These are phyloP conservation scores for Mellivora capensis DNA, from an alignment of 2,113 vertebrate species.

Conservation along the genomic window DNA sequence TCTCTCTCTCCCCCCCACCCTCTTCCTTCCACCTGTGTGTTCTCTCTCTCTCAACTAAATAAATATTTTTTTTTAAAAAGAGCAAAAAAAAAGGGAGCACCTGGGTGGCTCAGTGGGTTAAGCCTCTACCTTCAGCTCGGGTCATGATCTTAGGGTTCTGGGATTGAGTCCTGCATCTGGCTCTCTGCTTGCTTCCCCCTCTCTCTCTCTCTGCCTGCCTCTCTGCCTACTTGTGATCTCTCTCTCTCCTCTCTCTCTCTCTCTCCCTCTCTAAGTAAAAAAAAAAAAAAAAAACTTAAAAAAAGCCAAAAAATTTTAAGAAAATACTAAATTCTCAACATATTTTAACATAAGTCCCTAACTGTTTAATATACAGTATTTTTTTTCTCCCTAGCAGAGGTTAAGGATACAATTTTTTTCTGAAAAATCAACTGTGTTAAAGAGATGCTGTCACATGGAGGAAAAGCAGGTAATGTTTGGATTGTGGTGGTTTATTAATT, in stretches of 20 bases:
- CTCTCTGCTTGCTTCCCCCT: no score
- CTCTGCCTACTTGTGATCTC: no score
- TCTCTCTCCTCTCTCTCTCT: no score
- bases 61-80: not conserved
- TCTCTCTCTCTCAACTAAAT: not conserved
- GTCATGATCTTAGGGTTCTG: no score
- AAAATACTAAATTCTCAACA: not conserved
- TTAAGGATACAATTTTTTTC: not conserved
- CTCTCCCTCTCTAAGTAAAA: not conserved
- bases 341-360: not conserved
- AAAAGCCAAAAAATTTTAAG: not conserved
- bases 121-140: no score
- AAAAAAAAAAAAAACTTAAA: no score
- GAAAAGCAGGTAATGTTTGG: not conserved
- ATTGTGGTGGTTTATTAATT: slow-evolving; percentile 32
- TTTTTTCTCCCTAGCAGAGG: not conserved
- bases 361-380: not conserved
- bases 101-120: no score
- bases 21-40: not conserved
- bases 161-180: no score
- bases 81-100: not conserved
- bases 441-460: not conserved
- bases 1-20: not conserved
- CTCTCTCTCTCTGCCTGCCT: no score
- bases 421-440: not conserved